Conservation (phyloP, 2,797 vertebrate species). For the Oryzias dopingdopingensis region DNA sequence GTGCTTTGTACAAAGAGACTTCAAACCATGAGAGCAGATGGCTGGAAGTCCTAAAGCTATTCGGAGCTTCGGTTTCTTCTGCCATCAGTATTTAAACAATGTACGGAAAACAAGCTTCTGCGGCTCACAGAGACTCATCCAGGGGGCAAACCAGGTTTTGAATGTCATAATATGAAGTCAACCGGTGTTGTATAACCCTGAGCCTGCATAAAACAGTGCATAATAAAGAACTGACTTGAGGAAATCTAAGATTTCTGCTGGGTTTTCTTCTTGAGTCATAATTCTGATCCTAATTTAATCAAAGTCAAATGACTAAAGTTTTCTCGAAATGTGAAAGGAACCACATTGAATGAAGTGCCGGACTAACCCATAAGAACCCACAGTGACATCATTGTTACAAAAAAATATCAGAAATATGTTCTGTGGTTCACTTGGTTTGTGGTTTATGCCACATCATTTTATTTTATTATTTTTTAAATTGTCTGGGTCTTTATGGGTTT, state of each 20-base stretch:
- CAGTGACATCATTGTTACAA: no score
- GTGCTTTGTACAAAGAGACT: conserved; percentile 34
- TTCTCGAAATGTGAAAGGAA: neutral
- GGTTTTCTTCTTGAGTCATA: conserved; percentile 10
- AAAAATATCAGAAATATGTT: no score
- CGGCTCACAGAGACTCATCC: conserved; percentile 16
- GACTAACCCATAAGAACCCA: no score
- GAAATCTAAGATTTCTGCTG: conserved; percentile 5
- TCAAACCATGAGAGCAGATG: conserved; percentile 34
- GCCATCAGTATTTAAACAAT: conserved; percentile 31
- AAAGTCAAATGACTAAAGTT: conserved; percentile 3
- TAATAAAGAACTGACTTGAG: conserved; percentile 24
- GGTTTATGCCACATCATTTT: no score
- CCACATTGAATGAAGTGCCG: neutral
- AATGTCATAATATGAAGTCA: conserved; percentile 22
- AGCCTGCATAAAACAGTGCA: conserved; percentile 6
- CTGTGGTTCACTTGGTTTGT: no score
- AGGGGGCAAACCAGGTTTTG: conserved; percentile 14
- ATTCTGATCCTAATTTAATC: conserved; percentile 8
- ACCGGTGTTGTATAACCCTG: conserved; percentile 21
- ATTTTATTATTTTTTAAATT: no score
- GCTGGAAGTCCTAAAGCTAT: conserved; percentile 31
- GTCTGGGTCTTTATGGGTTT: no score
- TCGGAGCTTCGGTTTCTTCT: conserved; percentile 28
- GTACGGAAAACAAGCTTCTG: conserved; percentile 9